Percentiles rank a stretch among this genome's conserved stretches.
These are phyloP conservation scores for Cuculus canorus DNA, from an alignment of 2,797 vertebrate species.

Conservation along the genomic window DNA sequence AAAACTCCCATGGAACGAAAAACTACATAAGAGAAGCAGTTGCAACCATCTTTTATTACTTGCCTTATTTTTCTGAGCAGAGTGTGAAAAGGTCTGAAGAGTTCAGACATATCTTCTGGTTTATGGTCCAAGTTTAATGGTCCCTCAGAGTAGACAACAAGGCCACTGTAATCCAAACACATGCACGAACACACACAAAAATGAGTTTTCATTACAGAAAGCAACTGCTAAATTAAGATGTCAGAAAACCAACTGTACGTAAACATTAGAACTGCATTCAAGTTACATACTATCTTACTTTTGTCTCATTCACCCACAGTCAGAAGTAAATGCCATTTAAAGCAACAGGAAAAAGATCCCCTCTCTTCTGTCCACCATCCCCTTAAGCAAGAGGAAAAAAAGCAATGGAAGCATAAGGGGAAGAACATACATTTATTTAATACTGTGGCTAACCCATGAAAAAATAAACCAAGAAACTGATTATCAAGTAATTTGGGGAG, in stretches of 20 bases:
- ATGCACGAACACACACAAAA: constrained; percentile 37
- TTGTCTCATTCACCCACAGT: neutral
- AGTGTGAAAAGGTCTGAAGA: constrained; percentile 96
- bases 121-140: constrained; percentile 94
- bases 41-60: constrained; percentile 32
- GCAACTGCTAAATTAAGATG: neutral
- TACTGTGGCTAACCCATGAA: neutral
- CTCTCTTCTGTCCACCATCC: neutral
- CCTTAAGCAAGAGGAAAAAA: neutral
- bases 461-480: neutral
- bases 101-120: constrained; percentile 96
- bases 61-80: constrained; percentile 96
- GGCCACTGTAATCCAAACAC: constrained; percentile 83
- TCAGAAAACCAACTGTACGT: neutral
- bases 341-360: neutral
- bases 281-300: neutral
- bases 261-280: neutral
- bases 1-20: constrained; percentile 4
- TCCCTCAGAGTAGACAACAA: constrained; percentile 95
- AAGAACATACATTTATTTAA: neutral
- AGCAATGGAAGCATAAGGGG: neutral
- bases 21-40: neutral
- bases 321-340: neutral
- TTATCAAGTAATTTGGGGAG: neutral
- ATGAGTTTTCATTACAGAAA: neutral